Base-by-base conservation (phyloP, 2,113 vertebrate species). In the Coryphaenoides rupestris region DNA sequence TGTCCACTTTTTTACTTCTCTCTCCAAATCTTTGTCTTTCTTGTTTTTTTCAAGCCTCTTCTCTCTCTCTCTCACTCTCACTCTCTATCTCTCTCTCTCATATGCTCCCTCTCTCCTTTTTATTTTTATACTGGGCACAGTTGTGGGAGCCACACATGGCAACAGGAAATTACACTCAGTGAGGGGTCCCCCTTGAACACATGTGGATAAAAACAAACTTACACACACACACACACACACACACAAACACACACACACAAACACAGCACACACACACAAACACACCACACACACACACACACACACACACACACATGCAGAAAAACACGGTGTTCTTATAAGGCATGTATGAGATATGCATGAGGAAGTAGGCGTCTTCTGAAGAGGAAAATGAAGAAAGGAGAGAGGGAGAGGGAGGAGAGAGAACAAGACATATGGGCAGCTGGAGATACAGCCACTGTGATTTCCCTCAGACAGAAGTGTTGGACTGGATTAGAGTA, bases 121-220 rank as follows among this genome's bases (percentile, higher is more conserved):
- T 33, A 33, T 33, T 33, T 33, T 33, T 33, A 33, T 33, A 33
- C 28, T n/a, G 17, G 72, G 63, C 75, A 84, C 74, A 85, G 74
- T 84, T 81, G 69, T 84, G 74, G 69, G 76, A 74, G 70, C 66
- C 82, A 80, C 80, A 82, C 79, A 81, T 78, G 88, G 85, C 91
- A 91, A 86, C 79, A 89, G 83, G 85, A 92, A 93, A 95, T 94
- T 93, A 95, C 86, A 89, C 81, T 66, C 91, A 90, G 92, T 77
- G 70, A 87, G 92, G 82, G 87, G 87, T 59, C 81, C 65, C 59
- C 70, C 79, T 85, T 80, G 77, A 87, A 84, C 75, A 63, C 62
- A 57, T 19, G 40, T 19, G 28, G 28, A 19, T 45, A 60, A 19
- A 15, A 62, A 68, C 55, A 21, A 49, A 46, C 14, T 52, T 26